Percentiles rank a stretch among this genome's conserved stretches.
These are phyloP conservation scores for Cassiopea andromeda DNA, from an alignment of 30 jellyfish, hydroid and myxozoan species.

Conservation along the genomic window DNA sequence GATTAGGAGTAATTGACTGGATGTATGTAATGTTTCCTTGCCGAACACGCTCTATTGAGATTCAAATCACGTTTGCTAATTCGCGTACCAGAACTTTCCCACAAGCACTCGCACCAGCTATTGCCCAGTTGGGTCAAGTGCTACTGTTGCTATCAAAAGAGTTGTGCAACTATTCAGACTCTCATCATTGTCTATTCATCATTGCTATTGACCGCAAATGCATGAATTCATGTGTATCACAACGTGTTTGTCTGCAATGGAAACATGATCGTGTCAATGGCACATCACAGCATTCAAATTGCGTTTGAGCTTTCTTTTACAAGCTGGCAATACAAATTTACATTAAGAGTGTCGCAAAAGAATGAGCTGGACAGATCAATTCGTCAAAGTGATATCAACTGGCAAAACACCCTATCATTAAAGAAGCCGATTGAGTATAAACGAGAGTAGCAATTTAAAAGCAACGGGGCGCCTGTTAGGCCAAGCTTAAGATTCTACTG, in stretches of 20 bases:
- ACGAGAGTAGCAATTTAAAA: too few species aligned
- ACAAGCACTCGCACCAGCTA: constrained; percentile 21
- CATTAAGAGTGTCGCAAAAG: neutral
- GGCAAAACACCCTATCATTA: too few species aligned
- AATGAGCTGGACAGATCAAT: too few species aligned
- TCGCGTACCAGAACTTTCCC: neutral
- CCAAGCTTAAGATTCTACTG: too few species aligned
- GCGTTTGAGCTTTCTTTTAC: neutral
- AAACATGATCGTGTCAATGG: neutral
- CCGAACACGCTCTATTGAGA: constrained; percentile 19
- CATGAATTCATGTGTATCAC: neutral
- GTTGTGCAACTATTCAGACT: constrained; percentile 3
- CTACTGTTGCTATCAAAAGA: neutral
- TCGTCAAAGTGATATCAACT: too few species aligned
- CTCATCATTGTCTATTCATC: neutral
- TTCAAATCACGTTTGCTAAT: neutral
- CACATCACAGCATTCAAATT: neutral
- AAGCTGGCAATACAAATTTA: neutral
- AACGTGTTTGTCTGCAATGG: neutral
- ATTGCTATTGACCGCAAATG: constrained; percentile 19
- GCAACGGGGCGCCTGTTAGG: too few species aligned
- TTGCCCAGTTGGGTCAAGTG: constrained; percentile 45
- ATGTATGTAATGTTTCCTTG: constrained; percentile 39
- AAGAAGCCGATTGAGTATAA: too few species aligned
- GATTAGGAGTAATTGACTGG: constrained; percentile 24